phyloP scores from a whole-genome alignment of 2,888 invertebrate genomes.

The Crematogaster levior region DNA sequence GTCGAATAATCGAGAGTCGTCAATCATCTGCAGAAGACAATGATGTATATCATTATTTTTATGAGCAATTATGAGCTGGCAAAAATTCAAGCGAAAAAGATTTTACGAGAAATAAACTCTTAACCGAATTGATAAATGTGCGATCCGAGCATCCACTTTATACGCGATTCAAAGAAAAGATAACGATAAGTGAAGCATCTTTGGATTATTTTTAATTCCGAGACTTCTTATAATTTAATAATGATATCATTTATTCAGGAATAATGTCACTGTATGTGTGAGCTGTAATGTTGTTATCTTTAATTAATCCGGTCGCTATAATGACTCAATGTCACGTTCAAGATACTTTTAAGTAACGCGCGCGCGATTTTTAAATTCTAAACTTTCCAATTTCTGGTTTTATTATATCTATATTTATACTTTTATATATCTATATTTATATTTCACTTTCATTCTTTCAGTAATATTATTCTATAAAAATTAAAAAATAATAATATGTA shows the following conservation, averaged over 20 bases:
- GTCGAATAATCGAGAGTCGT: constrained; percentile 10
- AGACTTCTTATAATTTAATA: not conserved
- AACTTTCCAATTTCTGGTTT: not conserved
- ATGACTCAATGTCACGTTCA: not conserved
- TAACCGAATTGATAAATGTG: constrained; percentile 1
- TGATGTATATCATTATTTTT: constrained; percentile 37
- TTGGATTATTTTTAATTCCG: not conserved
- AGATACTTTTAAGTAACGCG: no score
- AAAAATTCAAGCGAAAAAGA: not conserved
- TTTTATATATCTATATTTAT: not conserved
- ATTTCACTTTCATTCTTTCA: not conserved
- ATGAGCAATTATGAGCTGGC: constrained; percentile 38
- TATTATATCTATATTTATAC: not conserved
- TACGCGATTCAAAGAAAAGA: not conserved
- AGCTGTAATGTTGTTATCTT: not conserved
- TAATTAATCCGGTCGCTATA: not conserved
- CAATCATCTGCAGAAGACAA: constrained; percentile 58
- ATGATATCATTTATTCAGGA: not conserved
- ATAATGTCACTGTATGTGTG: not conserved
- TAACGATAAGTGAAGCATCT: not conserved
- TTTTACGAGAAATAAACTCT: not conserved
- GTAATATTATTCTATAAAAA: not conserved
- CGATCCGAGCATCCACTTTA: constrained; percentile 33
- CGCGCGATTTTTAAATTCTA: not conserved
- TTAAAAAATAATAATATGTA: not conserved